These are phyloP conservation scores for Papilio elwesi DNA, from an alignment of 2,888 invertebrate species.

Conservation along the genomic window DNA sequence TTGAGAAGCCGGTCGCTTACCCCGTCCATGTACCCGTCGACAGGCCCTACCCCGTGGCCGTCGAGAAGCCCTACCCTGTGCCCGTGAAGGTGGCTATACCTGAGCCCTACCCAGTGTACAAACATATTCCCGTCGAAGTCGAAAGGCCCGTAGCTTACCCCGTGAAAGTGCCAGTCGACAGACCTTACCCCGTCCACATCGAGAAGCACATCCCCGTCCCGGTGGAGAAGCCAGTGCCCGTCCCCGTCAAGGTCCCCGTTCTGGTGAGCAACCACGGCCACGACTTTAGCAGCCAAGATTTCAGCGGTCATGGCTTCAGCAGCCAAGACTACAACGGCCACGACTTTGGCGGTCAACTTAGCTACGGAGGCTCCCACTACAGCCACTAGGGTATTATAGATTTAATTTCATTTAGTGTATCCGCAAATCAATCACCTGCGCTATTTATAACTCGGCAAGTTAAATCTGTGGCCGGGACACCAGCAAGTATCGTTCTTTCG, in stretches of 20 bases:
- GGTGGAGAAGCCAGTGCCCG: conserved; percentile 84
- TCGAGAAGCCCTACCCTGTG: conserved; percentile 79
- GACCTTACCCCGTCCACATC: conserved; percentile 85
- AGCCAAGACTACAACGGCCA: conserved; percentile 51
- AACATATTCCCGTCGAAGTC: conserved; percentile 85
- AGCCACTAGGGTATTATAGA: conserved; percentile 71
- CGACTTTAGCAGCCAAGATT: background rate
- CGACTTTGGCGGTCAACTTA: conserved; percentile 50
- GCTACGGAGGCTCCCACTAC: conserved; percentile 58
- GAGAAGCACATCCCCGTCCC: conserved; percentile 76
- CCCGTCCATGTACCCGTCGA: conserved; percentile 86
- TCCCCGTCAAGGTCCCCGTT: conserved; percentile 83
- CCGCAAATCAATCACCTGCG: conserved; percentile 58
- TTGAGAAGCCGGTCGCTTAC: conserved; percentile 86
- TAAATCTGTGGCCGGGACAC: conserved; percentile 72
- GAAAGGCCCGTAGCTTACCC: conserved; percentile 86
- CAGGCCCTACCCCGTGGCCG: conserved; percentile 84
- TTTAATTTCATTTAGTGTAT: conserved; percentile 60
- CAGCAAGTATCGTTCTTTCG: conserved; percentile 68
- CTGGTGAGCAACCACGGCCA: conserved; percentile 45
- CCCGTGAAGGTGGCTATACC: conserved; percentile 85
- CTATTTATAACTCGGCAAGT: conserved; percentile 67
- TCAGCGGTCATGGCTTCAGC: conserved; percentile 4
- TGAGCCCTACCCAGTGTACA: conserved; percentile 86
- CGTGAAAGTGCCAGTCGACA: conserved; percentile 87